Percentiles rank a stretch among this genome's conserved stretches.
Conservation (phyloP, 2,797 vertebrate genomes). For the Sphenopsis melanotis region DNA sequence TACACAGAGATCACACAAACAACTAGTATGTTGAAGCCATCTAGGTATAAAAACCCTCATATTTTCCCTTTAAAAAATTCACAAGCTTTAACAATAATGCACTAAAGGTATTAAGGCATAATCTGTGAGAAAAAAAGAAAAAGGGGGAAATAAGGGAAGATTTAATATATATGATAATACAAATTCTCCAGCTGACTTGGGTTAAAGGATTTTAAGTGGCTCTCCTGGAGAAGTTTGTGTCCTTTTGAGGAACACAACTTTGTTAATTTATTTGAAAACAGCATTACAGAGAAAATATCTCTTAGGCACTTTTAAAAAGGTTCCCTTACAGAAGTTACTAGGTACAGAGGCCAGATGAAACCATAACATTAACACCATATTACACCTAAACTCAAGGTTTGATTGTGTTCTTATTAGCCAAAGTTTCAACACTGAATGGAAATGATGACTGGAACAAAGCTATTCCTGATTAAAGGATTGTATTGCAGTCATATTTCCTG, state of each 20-base stretch:
- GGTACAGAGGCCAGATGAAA: not conserved
- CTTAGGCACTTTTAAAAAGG: not conserved
- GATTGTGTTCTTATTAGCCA: not conserved
- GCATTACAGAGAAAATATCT: not conserved
- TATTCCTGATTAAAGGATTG: conserved; percentile 57
- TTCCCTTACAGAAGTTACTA: not conserved
- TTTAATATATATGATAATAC: conserved; percentile 31
- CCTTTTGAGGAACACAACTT: not conserved
- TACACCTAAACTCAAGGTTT: conserved; percentile 26
- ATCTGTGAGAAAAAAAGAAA: not conserved
- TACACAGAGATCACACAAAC: not conserved
- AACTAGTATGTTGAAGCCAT: not conserved
- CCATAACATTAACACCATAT: not conserved
- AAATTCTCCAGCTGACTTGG: not conserved
- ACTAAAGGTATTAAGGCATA: not conserved
- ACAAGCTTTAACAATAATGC: not conserved
- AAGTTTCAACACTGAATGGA: conserved; percentile 37
- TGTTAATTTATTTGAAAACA: conserved; percentile 8
- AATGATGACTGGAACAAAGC: conserved; percentile 64
- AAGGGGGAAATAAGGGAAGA: not conserved
- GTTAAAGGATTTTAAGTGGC: not conserved
- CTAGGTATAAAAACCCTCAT: not conserved
- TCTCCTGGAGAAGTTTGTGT: not conserved
- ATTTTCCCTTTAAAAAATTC: not conserved
- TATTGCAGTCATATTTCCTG: conserved; percentile 73